Percentiles rank a stretch among this genome's conserved stretches.
Conservation (phyloP, 2,113 vertebrate genomes). For the Taxidea taxus region DNA sequence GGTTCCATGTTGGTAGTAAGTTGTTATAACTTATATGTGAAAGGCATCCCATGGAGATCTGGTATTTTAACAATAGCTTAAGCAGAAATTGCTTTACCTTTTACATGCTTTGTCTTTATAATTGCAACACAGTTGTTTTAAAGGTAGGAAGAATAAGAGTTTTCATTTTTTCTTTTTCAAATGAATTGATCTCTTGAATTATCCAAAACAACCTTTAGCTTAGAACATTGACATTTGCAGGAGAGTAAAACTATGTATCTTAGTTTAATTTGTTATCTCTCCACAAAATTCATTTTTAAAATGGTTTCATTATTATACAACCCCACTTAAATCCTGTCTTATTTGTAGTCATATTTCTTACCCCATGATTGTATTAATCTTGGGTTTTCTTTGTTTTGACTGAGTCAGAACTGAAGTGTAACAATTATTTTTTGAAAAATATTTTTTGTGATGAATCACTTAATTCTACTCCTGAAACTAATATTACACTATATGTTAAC, state of each 20-base stretch:
- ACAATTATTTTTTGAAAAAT: not conserved
- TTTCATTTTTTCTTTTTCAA: conserved; percentile 25
- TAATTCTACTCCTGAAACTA: not conserved
- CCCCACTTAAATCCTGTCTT: conserved; percentile 29
- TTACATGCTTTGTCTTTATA: not conserved
- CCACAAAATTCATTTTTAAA: conserved; percentile 30
- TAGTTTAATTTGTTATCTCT: not conserved
- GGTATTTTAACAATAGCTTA: not conserved
- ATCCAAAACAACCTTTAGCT: not conserved
- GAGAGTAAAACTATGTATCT: not conserved
- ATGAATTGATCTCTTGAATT: not conserved
- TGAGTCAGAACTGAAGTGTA: not conserved
- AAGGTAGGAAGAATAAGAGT: not conserved
- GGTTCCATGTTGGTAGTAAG: not conserved
- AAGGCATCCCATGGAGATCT: not conserved
- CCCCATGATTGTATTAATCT: not conserved
- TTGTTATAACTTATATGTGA: not conserved
- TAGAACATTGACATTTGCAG: conserved; percentile 3
- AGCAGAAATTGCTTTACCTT: not conserved
- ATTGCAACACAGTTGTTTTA: not conserved
- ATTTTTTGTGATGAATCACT: not conserved
- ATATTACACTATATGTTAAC: not conserved
- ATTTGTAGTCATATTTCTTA: not conserved
- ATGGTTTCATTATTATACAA: not conserved
- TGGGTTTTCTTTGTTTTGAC: conserved; percentile 37